Conservation (phyloP, 2,797 vertebrate species). For the Sparus aurata region DNA sequence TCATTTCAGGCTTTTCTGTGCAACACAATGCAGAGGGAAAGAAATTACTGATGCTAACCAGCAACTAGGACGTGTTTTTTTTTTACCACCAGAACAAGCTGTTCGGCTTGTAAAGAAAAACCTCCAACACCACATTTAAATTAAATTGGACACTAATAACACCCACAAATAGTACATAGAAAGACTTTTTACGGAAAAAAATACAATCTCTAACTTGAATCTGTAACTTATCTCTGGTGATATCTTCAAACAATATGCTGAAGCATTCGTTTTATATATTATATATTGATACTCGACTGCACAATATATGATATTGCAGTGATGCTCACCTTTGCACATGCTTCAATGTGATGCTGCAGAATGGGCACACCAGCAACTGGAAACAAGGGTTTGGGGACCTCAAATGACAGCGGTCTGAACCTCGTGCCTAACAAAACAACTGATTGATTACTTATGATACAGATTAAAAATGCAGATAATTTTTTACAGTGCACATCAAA, state of each 20-base stretch:
- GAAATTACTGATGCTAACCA: background rate
- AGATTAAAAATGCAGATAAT: background rate
- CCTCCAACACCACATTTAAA: too few relatives aligned
- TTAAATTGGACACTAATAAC: background rate
- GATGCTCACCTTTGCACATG: constrained; percentile 92
- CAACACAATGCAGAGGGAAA: background rate
- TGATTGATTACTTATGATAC: background rate
- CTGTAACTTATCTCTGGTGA: background rate
- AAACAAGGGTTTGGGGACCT: constrained; percentile 97
- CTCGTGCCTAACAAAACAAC: constrained; percentile 88
- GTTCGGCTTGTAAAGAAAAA: too few relatives aligned
- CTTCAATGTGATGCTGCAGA: constrained; percentile 98
- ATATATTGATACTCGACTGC: too few relatives aligned
- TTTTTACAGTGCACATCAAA: background rate
- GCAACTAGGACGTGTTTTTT: background rate
- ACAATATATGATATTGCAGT: background rate
- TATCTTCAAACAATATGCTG: too few relatives aligned
- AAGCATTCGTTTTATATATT: too few relatives aligned
- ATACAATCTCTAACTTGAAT: background rate
- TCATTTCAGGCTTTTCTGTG: background rate
- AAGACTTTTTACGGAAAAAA: background rate
- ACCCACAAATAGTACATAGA: background rate
- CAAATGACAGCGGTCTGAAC: constrained; percentile 96
- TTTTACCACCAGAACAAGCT: background rate
- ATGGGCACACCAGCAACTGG: constrained; percentile 97